Conservation (phyloP, 2,113 vertebrate genomes). For the Scophthalmus maximus region DNA sequence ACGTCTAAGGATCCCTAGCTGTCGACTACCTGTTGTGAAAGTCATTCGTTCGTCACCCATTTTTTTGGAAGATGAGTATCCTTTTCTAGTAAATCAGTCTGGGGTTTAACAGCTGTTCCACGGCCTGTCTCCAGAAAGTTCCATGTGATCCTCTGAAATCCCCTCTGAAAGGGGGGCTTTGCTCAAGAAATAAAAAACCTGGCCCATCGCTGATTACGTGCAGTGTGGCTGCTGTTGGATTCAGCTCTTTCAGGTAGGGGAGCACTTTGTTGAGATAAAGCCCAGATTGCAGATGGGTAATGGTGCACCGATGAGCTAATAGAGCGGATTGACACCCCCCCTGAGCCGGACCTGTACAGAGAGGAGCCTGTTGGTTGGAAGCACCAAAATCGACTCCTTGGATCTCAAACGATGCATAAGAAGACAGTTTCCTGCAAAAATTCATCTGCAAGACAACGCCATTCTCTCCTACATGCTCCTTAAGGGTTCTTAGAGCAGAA, state of each 20-base stretch:
- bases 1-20: neutral
- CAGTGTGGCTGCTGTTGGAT: neutral
- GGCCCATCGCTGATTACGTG: neutral
- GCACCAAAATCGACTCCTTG: too few relatives aligned
- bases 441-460: too few relatives aligned
- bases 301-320: neutral
- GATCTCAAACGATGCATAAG: too few relatives aligned
- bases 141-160: slow-evolving; percentile 1
- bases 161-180: neutral
- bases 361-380: too few relatives aligned
- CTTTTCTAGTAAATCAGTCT: neutral
- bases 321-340: neutral
- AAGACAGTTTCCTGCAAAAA: too few relatives aligned
- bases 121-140: neutral
- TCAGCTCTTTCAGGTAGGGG: neutral
- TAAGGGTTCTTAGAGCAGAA: too few relatives aligned
- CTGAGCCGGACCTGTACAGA: neutral
- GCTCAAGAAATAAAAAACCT: neutral
- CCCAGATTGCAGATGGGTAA: neutral
- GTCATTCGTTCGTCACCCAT: neutral
- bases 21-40: neutral
- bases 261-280: neutral
- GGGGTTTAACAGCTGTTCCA: neutral
- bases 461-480: too few relatives aligned
- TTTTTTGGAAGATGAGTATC: neutral